Conservation (phyloP, 1,140 invertebrate species). For the Colletes gigas region DNA sequence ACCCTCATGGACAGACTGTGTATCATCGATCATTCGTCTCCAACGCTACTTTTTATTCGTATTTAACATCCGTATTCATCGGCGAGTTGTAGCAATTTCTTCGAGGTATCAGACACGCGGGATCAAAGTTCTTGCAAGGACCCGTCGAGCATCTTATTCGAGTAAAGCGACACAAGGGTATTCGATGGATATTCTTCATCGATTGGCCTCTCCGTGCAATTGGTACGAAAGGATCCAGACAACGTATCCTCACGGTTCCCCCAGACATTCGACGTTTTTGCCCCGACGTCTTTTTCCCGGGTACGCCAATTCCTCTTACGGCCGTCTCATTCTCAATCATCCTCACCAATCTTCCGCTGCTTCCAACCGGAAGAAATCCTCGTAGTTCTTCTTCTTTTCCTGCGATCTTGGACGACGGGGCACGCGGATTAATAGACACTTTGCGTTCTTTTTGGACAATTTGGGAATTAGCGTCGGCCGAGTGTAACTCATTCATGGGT, state of each 20-base stretch:
- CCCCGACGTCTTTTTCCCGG: neutral
- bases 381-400: conserved; percentile 26
- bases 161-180: too few species aligned
- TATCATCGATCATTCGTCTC: too few species aligned
- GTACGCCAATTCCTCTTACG: conserved; percentile 10
- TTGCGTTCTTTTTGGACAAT: conserved; percentile 68
- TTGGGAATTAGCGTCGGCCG: conserved; percentile 72
- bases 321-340: conserved; percentile 43
- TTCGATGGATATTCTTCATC: neutral
- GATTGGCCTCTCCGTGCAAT: neutral
- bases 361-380: conserved; percentile 35
- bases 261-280: conserved; percentile 2
- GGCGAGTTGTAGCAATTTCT: neutral
- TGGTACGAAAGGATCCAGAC: neutral
- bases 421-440: conserved; percentile 66
- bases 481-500: conserved; percentile 77
- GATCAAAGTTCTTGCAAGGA: neutral
- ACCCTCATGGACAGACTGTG: too few species aligned
- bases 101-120: neutral
- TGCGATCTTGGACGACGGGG: conserved; percentile 11
- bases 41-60: too few species aligned
- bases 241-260: neutral
- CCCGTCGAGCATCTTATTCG: too few species aligned
- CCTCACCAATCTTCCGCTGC: conserved; percentile 61
- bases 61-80: too few species aligned